Conservation (phyloP, 2,888 invertebrate genomes). For the Atethmia centrago region DNA sequence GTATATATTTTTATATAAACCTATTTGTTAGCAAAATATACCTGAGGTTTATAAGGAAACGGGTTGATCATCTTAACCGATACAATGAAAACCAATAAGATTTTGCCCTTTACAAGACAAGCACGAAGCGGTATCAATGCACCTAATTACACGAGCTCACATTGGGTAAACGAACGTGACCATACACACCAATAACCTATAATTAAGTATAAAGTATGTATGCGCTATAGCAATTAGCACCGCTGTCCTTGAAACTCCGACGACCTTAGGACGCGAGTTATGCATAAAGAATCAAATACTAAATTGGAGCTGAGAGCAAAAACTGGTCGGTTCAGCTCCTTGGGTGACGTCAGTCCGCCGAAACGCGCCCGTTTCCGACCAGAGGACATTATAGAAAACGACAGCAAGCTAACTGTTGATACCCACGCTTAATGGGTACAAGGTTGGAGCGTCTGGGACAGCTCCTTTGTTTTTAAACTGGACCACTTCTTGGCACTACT, state of each 20-base stretch:
- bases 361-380: slow-evolving; percentile 82
- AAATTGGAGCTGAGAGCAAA: slow-evolving; percentile 84
- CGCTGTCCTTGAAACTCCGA: slow-evolving; percentile 85
- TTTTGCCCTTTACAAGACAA: slow-evolving; percentile 5
- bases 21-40: neutral
- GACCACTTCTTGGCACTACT: slow-evolving; percentile 26
- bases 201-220: slow-evolving; percentile 53
- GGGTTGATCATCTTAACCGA: neutral
- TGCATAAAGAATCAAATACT: slow-evolving; percentile 89
- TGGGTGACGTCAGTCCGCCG: slow-evolving; percentile 82
- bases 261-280: slow-evolving; percentile 88
- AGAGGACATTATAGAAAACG: slow-evolving; percentile 75
- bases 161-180: slow-evolving; percentile 57
- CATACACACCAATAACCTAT: slow-evolving; percentile 51
- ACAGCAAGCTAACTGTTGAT: slow-evolving; percentile 78
- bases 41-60: neutral
- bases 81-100: slow-evolving; percentile 19
- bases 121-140: slow-evolving; percentile 14
- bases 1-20: neutral
- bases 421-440: slow-evolving; percentile 67
- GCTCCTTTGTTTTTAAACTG: slow-evolving; percentile 63
- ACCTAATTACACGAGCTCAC: slow-evolving; percentile 9
- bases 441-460: slow-evolving; percentile 71
- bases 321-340: slow-evolving; percentile 81
- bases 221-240: slow-evolving; percentile 77